These are phyloP conservation scores for Turdus rufiventris DNA, from an alignment of 2,113 vertebrate genomes.

Conservation along the genomic window DNA sequence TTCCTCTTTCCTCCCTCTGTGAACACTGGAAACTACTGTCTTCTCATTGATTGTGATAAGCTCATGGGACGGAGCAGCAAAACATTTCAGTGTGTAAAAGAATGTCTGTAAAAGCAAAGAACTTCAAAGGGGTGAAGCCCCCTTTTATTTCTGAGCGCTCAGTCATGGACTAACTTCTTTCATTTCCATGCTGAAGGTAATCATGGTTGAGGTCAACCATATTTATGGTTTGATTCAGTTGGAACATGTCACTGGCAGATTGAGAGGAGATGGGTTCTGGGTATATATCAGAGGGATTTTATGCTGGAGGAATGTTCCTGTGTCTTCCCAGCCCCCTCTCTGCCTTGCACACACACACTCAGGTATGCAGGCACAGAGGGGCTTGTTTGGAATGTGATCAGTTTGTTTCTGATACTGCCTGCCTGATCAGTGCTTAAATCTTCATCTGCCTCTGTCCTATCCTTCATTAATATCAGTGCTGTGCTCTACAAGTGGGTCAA, in stretches of 20 bases:
- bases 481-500: neutral
- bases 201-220: neutral
- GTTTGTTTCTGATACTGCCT: neutral
- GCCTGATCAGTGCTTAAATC: neutral
- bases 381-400: neutral
- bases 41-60: neutral
- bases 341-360: too few relatives aligned
- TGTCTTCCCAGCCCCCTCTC: neutral
- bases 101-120: constrained; percentile 13
- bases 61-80: constrained; percentile 10
- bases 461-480: neutral
- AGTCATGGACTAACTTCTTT: constrained; percentile 3
- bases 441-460: neutral
- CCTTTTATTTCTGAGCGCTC: constrained; percentile 22
- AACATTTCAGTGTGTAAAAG: neutral
- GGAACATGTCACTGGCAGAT: neutral
- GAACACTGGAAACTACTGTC: constrained; percentile 12
- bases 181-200: neutral
- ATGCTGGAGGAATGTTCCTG: neutral
- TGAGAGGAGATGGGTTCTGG: neutral
- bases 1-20: neutral
- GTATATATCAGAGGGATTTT: neutral
- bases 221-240: neutral
- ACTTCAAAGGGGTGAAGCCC: neutral
- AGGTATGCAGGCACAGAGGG: neutral